Evolutionary conservation across 2,797 vertebrate species (phyloP), one percentile per base, ranked within the genome.

Genomic region (Hylomyscus alleni): DNA sequence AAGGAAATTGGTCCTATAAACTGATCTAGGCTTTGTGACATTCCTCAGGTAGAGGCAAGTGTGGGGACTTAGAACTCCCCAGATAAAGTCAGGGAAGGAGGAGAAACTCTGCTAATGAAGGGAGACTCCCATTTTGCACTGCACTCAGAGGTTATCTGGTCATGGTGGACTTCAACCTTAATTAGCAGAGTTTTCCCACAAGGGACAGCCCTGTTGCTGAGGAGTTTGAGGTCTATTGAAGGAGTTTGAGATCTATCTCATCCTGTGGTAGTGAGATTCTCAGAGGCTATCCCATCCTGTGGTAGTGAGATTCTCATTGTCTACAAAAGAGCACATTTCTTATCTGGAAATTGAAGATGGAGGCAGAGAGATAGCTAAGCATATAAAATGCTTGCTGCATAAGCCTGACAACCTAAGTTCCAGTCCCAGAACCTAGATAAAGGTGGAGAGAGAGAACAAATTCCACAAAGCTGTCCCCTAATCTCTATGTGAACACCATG

Each of bases 281-380:
- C n/a, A n/a, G n/a, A n/a, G 44, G 44, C 91, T 20, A 24, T 78
- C 62, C 17, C 12, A 52, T 7, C 13, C 26, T 58, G 65, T 52
- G 65, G 26, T 31, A 60, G 87, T 24, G 26, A 86, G 56, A 75
- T 77, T 81, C 90, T 90, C 76, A 19, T 4, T 75, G 80, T 56
- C 31, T 47, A 22, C 44, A 82, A 34, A 80, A 91, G 13, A 75
- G 44, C 86, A 77, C 60, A 90, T 92, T 85, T 11, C 56, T 94
- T 58, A 82, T 34, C 37, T 40, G 77, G 12, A 94, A 86, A 93
- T 44, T 77, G 29, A 87, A 95, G 10, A 15, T 34, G 86, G 56
- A 26, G 9, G 17, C 47, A 69, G 37, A 69, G 20, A 54, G 20
- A 86, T n/a, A n/a, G 65, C 20, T 54, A 47, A 54, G 84, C 7